Conservation (phyloP, 2,888 invertebrate genomes). For the Diarsia brunnea region DNA sequence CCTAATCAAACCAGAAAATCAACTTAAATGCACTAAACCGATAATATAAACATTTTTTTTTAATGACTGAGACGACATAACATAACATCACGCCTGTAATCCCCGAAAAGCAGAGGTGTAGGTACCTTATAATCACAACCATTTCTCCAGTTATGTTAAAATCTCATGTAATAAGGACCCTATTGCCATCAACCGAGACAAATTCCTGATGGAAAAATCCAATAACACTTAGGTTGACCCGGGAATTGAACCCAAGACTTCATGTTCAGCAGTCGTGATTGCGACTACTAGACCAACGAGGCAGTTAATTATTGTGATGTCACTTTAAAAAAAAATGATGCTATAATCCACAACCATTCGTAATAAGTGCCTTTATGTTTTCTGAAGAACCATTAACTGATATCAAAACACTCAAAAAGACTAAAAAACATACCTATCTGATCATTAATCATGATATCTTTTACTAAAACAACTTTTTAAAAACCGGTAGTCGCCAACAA, state of each 20-base stretch:
- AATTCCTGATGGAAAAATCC: too few species aligned
- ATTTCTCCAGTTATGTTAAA: too few species aligned
- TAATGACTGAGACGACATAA: not conserved
- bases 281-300: too few species aligned
- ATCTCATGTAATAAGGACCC: too few species aligned
- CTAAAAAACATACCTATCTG: conserved; percentile 46
- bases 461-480: conserved; percentile 70
- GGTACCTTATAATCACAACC: too few species aligned
- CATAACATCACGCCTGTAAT: too few species aligned
- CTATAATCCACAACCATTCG: not conserved
- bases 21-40: not conserved
- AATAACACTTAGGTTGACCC: too few species aligned
- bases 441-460: conserved; percentile 63
- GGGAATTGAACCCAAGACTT: too few species aligned
- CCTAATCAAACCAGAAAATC: not conserved
- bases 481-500: conserved; percentile 84
- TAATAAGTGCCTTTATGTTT: conserved; percentile 6
- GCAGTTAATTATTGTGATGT: not conserved
- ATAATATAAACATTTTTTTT: not conserved
- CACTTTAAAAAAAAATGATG: conserved; percentile 1
- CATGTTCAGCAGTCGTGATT: too few species aligned
- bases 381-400: conserved; percentile 32
- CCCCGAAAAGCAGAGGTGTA: too few species aligned
- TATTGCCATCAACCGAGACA: too few species aligned
- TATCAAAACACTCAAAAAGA: conserved; percentile 53